phyloP scores from a whole-genome alignment of 2,797 vertebrate genomes.

The Tinamus major region DNA sequence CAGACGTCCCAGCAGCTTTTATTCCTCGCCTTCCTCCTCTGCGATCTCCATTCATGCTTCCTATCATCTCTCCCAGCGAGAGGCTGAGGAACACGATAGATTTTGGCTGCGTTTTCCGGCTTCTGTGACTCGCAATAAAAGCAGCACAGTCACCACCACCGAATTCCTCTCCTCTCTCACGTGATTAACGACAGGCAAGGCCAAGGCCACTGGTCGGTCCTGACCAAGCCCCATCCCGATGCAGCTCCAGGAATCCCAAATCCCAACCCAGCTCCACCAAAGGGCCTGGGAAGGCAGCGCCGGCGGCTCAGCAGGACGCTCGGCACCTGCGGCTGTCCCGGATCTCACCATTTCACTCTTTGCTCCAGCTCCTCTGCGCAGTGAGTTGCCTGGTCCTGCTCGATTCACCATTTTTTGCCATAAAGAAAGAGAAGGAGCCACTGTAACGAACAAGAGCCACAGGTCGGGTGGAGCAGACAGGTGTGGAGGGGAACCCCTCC shows the following conservation, averaged over 20 bases:
- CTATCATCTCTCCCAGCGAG: not conserved
- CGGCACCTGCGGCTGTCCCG: not conserved
- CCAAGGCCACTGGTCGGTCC: not conserved
- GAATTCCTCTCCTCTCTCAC: not conserved
- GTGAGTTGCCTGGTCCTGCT: not conserved
- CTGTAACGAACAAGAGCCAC: not conserved
- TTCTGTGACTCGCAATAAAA: not conserved
- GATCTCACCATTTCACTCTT: accelerated
- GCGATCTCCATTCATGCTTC: not conserved
- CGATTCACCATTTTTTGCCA: not conserved
- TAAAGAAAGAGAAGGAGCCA: not conserved
- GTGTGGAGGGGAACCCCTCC: not conserved
- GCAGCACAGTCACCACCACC: not conserved
- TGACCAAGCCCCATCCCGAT: not conserved
- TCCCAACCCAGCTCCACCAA: not conserved
- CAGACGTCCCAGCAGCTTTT: not conserved
- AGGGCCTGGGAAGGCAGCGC: not conserved
- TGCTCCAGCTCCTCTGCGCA: not conserved
- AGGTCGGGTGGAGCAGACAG: not conserved
- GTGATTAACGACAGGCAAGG: not conserved
- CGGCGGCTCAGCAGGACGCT: not conserved
- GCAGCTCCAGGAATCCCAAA: not conserved
- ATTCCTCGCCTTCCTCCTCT: not conserved
- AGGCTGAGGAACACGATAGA: not conserved
- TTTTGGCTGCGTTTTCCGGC: not conserved